A percentile compares a stretch with the other conserved stretches of the same genome.
phyloP scores from a whole-genome alignment of 2,888 invertebrate species.

The Cynaeus angustus region DNA sequence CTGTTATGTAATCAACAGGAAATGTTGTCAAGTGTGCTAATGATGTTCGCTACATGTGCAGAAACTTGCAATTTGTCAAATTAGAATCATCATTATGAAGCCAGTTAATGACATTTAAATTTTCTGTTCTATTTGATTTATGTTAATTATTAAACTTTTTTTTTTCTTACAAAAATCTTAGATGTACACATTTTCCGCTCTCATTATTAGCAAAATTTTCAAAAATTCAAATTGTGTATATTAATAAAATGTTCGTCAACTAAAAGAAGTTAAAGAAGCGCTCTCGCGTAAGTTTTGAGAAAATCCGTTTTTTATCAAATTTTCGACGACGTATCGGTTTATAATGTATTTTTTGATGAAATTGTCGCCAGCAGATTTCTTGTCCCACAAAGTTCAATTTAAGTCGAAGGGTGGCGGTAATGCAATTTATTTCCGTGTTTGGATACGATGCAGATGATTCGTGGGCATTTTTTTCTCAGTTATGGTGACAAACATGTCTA shows the following conservation, averaged over 20 bases:
- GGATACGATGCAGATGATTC: constrained; percentile 28
- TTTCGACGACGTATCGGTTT: constrained; percentile 8
- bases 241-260: too few relatives aligned
- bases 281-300: neutral
- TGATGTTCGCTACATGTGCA: too few relatives aligned
- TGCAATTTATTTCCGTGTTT: constrained; percentile 25
- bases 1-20: too few relatives aligned
- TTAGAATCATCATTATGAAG: too few relatives aligned
- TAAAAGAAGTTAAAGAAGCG: neutral
- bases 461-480: constrained; percentile 28
- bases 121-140: too few relatives aligned
- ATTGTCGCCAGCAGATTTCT: constrained; percentile 15
- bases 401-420: constrained; percentile 13
- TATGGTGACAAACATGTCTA: constrained; percentile 42
- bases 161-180: too few relatives aligned
- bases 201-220: neutral
- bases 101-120: too few relatives aligned
- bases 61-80: too few relatives aligned
- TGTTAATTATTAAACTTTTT: too few relatives aligned
- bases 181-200: too few relatives aligned
- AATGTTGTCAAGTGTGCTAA: too few relatives aligned
- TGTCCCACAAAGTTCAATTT: constrained; percentile 16
- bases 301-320: constrained; percentile 11
- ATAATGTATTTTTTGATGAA: constrained; percentile 19
- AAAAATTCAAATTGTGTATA: neutral